Conservation (phyloP, 2,797 vertebrate species). For the Pachyuromys duprasi region DNA sequence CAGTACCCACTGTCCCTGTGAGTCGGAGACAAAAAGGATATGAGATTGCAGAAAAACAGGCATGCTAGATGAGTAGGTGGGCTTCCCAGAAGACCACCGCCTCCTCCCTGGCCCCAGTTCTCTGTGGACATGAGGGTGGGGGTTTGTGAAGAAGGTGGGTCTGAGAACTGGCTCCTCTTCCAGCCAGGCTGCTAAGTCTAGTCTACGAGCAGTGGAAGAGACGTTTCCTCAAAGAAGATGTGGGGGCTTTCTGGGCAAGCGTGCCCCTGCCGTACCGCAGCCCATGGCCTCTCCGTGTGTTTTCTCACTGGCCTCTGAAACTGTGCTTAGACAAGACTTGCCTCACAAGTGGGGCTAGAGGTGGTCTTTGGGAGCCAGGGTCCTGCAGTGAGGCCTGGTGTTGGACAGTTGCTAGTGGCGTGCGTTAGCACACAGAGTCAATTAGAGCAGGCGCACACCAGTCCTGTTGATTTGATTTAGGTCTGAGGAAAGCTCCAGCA, state of each 20-base stretch:
- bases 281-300: neutral
- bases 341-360: neutral
- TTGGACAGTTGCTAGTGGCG: slow-evolving; percentile 55
- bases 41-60: neutral
- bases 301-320: slow-evolving; percentile 29
- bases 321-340: neutral
- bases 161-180: neutral
- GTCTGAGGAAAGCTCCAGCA: slow-evolving; percentile 79
- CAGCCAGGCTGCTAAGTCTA: neutral
- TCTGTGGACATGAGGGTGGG: neutral
- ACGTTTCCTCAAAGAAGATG: neutral
- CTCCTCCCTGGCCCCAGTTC: neutral
- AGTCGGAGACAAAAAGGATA: neutral
- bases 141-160: neutral
- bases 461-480: slow-evolving; percentile 83
- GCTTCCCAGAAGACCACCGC: neutral
- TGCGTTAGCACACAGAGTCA: slow-evolving; percentile 78
- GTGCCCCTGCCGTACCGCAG: no score
- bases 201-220: no score
- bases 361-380: neutral
- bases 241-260: neutral
- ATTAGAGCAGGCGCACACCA: slow-evolving; percentile 74
- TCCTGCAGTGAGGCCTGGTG: slow-evolving; percentile 18
- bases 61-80: neutral
- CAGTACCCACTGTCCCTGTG: accelerated